Conservation (phyloP, 2,113 vertebrate species). For the Serinus canaria region DNA sequence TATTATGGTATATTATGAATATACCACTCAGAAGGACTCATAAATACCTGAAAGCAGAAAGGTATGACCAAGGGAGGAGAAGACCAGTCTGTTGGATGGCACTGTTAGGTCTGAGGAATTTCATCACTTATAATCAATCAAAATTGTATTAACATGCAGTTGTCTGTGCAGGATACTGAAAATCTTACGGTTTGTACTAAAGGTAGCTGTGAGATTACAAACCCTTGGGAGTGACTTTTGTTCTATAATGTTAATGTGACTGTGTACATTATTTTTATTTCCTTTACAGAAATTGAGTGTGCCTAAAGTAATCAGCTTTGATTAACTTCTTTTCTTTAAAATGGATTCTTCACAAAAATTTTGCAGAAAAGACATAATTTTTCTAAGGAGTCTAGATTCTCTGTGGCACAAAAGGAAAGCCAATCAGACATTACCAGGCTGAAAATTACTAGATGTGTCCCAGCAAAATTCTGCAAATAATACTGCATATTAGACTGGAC, state of each 20-base stretch:
- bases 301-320: constrained; percentile 32
- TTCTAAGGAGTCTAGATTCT: constrained; percentile 5
- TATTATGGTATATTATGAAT: not conserved
- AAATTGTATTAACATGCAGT: constrained; percentile 18
- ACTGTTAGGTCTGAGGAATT: constrained; percentile 32
- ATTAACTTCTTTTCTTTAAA: constrained; percentile 43
- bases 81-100: not conserved
- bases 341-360: constrained; percentile 11
- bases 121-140: constrained; percentile 36
- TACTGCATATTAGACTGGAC: constrained; percentile 59
- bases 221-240: constrained; percentile 18
- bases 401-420: constrained; percentile 44
- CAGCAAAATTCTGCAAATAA: constrained; percentile 70
- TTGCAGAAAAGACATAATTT: constrained; percentile 27
- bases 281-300: constrained; percentile 40
- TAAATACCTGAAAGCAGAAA: not conserved
- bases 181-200: constrained; percentile 48
- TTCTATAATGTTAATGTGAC: constrained; percentile 36
- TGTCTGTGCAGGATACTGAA: constrained; percentile 35
- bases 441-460: constrained; percentile 60
- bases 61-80: not conserved
- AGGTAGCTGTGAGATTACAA: constrained; percentile 42
- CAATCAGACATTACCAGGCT: constrained; percentile 51
- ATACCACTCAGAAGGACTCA: not conserved
- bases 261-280: constrained; percentile 52